Evolutionary conservation across 2,797 vertebrate genomes (phyloP), one percentile per base, ranked within the genome.

Genomic region (Acanthurus leucopareius): DNA sequence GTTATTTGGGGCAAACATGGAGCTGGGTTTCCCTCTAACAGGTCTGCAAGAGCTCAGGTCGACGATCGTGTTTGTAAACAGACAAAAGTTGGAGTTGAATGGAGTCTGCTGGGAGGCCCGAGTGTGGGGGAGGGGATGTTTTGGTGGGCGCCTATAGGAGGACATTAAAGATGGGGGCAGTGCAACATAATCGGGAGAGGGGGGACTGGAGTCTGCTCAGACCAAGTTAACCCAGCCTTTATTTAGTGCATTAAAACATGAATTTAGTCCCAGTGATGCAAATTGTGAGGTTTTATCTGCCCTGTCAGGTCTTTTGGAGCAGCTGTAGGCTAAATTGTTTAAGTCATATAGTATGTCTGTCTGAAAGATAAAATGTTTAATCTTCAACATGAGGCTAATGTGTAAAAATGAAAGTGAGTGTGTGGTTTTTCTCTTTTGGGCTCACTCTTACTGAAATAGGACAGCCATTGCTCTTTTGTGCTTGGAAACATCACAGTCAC

Each of bases 51-150:
- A 15, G 20, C 54, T 22, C 17, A 0, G 1, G 47, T 48, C 0
- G 1, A 42, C 10, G 1, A 2, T 40, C 7, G 32, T 88, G 82
- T 94, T 92, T 89, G 88, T 93, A 92, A 95, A 95, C 93, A 95
- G 90, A 86, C 89, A 81, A 77, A 83, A 92, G 83, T 93, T 88
- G 69, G 48, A 56, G 74, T 2, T 60, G 77, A 69, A 70, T 76
- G 54, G 63, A 66, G 65, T 45, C 38, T 13, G 68, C 64, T 7
- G 15, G 60, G 73, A 19, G 82, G 86, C 40, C 83, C 35, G 16
- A 4, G n/a, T 59, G 85, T 85, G 77, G 88, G 80, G 86, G 76
- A 78, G 70, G 85, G 79, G 74, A n/a, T 73, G 72, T 86, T 86
- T 69, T 88, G 65, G 32, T 79, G 72, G 52, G 73, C 7, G 16